Percentiles rank a stretch among this genome's conserved stretches.
Conservation (phyloP, 2,888 invertebrate species). For the Stenotaenia linearis region DNA sequence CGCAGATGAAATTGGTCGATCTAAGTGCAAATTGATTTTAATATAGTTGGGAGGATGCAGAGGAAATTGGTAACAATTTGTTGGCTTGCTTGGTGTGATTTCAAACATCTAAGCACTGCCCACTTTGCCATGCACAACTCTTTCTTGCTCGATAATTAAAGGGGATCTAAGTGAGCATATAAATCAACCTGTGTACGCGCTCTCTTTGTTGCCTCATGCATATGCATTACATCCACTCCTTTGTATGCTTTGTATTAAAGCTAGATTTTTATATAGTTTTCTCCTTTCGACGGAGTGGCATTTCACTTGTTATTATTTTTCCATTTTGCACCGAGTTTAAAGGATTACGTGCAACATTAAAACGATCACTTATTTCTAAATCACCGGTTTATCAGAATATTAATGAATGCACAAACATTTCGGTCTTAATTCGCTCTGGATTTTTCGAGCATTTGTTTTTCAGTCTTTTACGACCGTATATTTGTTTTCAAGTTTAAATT, state of each 20-base stretch:
- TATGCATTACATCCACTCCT: neutral
- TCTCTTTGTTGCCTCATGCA: slow-evolving; percentile 1
- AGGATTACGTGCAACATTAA: neutral
- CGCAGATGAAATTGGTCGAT: neutral
- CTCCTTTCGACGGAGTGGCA: neutral
- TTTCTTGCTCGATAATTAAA: slow-evolving; percentile 26
- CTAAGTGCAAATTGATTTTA: neutral
- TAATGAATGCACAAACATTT: neutral
- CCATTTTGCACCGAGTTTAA: slow-evolving; percentile 7
- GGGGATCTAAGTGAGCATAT: slow-evolving; percentile 26
- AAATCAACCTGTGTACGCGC: neutral
- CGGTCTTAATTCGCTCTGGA: too few species aligned
- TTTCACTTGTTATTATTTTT: slow-evolving; percentile 19
- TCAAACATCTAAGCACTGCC: neutral
- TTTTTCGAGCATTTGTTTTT: too few species aligned
- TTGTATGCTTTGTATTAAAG: slow-evolving; percentile 12
- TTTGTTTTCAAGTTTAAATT: too few species aligned
- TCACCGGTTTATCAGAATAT: neutral
- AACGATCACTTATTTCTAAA: neutral
- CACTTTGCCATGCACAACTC: neutral
- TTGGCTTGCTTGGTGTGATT: neutral
- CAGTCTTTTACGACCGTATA: too few species aligned
- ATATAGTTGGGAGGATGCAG: neutral
- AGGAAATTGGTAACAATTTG: neutral
- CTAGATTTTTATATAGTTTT: slow-evolving; percentile 1